A percentile compares a stretch with the other conserved stretches of the same genome.
Evolutionary conservation across 2,113 vertebrate species (phyloP).

Genomic region (Hystrix brachyura): DNA sequence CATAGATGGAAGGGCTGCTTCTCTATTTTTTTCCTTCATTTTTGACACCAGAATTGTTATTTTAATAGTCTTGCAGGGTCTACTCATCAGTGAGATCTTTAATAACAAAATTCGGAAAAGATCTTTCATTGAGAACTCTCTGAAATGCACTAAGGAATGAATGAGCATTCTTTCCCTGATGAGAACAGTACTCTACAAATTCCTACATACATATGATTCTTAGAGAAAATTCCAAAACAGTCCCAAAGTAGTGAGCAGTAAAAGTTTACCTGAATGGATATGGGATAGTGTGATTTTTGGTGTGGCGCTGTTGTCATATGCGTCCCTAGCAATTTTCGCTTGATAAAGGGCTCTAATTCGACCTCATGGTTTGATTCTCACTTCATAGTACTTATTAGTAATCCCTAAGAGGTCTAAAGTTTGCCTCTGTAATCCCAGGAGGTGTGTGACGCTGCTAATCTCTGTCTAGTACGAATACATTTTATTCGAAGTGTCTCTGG

Average conservation of each 20-base stretch:
- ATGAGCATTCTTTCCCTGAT: not conserved
- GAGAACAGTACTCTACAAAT: not conserved
- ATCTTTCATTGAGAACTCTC: conserved; percentile 21
- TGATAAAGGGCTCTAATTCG: not conserved
- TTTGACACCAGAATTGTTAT: not conserved
- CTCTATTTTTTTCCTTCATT: not conserved
- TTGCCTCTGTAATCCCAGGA: not conserved
- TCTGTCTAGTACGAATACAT: not conserved
- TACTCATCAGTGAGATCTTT: not conserved
- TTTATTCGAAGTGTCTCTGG: conserved; percentile 16
- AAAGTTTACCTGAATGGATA: not conserved
- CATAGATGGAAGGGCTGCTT: not conserved
- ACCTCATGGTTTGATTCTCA: not conserved
- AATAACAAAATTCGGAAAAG: not conserved
- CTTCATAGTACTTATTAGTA: conserved; percentile 10
- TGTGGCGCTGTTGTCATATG: not conserved
- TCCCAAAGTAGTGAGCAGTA: not conserved
- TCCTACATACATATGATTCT: not conserved
- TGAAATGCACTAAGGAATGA: conserved; percentile 15
- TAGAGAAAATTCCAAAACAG: not conserved
- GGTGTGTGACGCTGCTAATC: not conserved
- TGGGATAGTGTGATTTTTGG: not conserved
- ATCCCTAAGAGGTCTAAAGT: not conserved
- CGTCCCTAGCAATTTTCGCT: not conserved
- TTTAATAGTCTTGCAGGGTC: not conserved